A percentile compares a stretch with the other conserved stretches of the same genome.
Evolutionary conservation across 2,888 invertebrate species (phyloP).

Genomic region (Synergus gifuensis): DNA sequence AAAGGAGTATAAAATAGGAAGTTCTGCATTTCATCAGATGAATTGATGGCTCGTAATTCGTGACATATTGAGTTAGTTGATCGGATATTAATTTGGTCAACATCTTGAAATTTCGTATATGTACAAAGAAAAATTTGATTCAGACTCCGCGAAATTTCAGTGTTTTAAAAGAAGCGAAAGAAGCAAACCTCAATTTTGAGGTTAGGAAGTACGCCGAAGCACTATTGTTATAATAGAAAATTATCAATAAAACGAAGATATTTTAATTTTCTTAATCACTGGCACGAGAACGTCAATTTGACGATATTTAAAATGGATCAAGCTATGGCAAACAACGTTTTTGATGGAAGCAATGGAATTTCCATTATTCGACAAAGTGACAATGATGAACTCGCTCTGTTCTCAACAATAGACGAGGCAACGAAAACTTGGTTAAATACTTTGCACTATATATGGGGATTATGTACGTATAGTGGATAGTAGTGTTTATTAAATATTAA

Average conservation of each 20-base stretch:
- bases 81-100: background rate
- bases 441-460: conserved; percentile 69
- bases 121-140: background rate
- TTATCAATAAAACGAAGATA: background rate
- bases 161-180: background rate
- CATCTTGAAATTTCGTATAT: background rate
- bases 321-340: background rate
- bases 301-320: conserved; percentile 33
- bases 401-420: conserved; percentile 64
- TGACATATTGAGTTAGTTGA: background rate
- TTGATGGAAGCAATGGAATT: conserved; percentile 15
- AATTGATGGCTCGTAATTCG: background rate
- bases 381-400: conserved; percentile 60
- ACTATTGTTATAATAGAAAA: background rate
- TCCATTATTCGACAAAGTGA: background rate
- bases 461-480: conserved; percentile 63
- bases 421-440: conserved; percentile 69
- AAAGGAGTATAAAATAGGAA: background rate
- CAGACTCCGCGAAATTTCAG: background rate
- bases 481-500: background rate
- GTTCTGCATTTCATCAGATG: background rate
- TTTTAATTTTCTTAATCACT: background rate
- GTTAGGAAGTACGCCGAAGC: background rate
- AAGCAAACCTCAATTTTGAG: background rate
- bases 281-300: background rate